phyloP scores from a whole-genome alignment of 2,797 vertebrate species.

The Tolypeutes matacus region DNA sequence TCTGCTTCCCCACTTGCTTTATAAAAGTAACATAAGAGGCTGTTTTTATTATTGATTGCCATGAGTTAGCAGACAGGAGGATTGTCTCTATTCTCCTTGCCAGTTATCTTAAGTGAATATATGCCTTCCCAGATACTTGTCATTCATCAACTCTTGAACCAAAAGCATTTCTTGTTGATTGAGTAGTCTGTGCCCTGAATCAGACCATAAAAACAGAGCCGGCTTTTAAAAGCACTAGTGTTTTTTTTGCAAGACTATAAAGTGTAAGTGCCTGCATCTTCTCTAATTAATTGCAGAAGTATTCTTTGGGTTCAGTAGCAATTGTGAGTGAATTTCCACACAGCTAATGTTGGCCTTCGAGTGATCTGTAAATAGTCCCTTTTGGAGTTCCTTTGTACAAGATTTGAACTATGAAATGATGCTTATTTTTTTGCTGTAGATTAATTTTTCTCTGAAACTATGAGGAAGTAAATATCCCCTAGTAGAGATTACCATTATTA shows the following conservation, averaged over 20 bases:
- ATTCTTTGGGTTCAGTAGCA: background rate
- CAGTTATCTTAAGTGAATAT: background rate
- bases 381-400: slow-evolving; percentile 54
- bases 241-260: background rate
- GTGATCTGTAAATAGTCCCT: background rate
- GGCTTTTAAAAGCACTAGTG: slow-evolving; percentile 45
- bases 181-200: background rate
- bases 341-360: background rate
- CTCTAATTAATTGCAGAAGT: slow-evolving; percentile 35
- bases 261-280: background rate
- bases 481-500: background rate
- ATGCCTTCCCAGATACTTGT: background rate
- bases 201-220: background rate
- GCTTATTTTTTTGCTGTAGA: background rate
- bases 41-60: background rate
- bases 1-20: background rate
- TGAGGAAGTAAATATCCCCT: background rate
- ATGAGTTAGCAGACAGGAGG: background rate
- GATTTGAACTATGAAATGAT: slow-evolving; percentile 41
- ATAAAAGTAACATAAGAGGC: too few species aligned
- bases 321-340: slow-evolving; percentile 49
- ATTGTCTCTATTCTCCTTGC: background rate
- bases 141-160: background rate
- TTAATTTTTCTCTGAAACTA: background rate
- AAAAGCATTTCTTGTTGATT: background rate